Evolutionary conservation across 2,113 vertebrate genomes (phyloP).

Genomic region (Balaeniceps rex): DNA sequence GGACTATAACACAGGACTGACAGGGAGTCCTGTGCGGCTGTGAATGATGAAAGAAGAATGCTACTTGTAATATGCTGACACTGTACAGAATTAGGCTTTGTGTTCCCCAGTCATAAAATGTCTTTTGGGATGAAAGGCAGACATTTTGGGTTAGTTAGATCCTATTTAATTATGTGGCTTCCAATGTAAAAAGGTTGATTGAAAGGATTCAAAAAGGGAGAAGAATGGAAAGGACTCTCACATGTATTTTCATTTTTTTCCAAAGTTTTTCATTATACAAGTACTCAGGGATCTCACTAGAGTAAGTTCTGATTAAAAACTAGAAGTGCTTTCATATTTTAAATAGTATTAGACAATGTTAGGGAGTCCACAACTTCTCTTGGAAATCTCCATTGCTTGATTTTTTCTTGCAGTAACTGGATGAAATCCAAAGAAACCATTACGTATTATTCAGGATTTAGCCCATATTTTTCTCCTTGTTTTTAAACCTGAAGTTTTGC

Average conservation of each 20-base stretch:
- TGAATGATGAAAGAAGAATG: constrained; percentile 38
- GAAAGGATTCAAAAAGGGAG: constrained; percentile 5
- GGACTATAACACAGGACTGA: background rate
- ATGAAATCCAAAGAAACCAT: background rate
- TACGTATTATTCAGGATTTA: background rate
- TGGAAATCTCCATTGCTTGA: background rate
- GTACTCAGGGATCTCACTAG: background rate
- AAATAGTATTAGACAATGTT: background rate
- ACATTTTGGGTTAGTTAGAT: constrained; percentile 34
- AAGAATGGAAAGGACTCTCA: background rate
- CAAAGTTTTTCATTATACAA: background rate
- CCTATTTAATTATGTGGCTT: constrained; percentile 39
- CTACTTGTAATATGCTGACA: constrained; percentile 38
- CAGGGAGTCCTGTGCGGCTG: background rate
- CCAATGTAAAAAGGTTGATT: constrained; percentile 13
- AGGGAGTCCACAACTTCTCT: background rate
- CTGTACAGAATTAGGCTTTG: constrained; percentile 48
- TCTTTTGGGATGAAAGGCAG: constrained; percentile 43
- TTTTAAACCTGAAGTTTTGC: background rate
- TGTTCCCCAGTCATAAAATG: constrained; percentile 20
- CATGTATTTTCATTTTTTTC: background rate
- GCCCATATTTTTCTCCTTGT: background rate
- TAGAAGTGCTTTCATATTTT: background rate
- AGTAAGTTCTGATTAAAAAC: background rate
- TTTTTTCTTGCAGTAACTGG: background rate